Evolutionary conservation across 2,113 vertebrate species (phyloP).

Genomic region (Coregonus clupeaformis): DNA sequence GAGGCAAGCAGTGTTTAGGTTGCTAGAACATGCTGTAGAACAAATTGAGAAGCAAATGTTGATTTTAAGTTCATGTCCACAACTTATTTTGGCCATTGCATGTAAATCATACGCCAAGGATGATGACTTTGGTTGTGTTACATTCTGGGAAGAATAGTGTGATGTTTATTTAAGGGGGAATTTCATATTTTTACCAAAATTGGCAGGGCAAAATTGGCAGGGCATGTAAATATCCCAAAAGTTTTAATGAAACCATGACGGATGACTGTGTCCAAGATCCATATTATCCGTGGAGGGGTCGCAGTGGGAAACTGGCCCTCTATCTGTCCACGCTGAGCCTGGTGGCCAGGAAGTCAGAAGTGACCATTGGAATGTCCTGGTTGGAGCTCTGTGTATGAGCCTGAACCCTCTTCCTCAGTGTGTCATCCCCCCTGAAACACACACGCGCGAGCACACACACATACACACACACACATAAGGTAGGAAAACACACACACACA

Average conservation of each 20-base stretch:
- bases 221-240: slow-evolving; percentile 54
- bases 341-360: slow-evolving; percentile 67
- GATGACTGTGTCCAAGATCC: slow-evolving; percentile 68
- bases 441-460: slow-evolving; percentile 11
- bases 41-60: slow-evolving; percentile 18
- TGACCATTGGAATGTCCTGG: slow-evolving; percentile 72
- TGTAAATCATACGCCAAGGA: slow-evolving; percentile 61
- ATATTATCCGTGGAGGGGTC: slow-evolving; percentile 74
- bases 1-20: not conserved
- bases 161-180: slow-evolving; percentile 64
- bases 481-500: slow-evolving; percentile 72
- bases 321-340: slow-evolving; percentile 51
- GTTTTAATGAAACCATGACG: slow-evolving; percentile 66
- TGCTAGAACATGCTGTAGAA: not conserved
- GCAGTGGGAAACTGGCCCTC: slow-evolving; percentile 59
- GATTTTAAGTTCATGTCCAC: slow-evolving; percentile 49
- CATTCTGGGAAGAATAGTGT: slow-evolving; percentile 81
- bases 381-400: slow-evolving; percentile 53
- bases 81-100: slow-evolving; percentile 52
- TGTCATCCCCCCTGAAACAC: slow-evolving; percentile 43
- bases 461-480: slow-evolving; percentile 50
- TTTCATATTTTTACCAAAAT: slow-evolving; percentile 66
- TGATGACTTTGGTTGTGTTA: slow-evolving; percentile 76
- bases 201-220: slow-evolving; percentile 59
- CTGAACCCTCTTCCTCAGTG: slow-evolving; percentile 57